Evolutionary conservation across 1,140 invertebrate genomes (phyloP).

Genomic region (Brachionus rotundiformis): DNA sequence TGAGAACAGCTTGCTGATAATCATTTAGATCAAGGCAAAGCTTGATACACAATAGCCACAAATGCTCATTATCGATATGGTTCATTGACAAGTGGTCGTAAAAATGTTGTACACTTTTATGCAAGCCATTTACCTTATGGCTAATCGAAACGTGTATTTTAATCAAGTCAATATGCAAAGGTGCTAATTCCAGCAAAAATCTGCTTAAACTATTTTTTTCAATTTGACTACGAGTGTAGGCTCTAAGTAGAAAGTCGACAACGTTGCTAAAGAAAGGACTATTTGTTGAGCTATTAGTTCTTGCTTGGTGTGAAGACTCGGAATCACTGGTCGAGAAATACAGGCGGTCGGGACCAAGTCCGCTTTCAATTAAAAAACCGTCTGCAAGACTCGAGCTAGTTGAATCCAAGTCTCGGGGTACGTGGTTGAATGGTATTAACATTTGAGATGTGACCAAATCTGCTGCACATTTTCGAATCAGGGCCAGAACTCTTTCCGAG

Average conservation of each 20-base stretch:
- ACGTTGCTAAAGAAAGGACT: slow-evolving; percentile 16
- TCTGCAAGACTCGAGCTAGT: neutral
- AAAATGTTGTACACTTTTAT: slow-evolving; percentile 19
- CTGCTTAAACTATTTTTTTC: slow-evolving; percentile 6
- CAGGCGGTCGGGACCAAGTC: slow-evolving; percentile 1
- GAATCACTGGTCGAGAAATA: slow-evolving; percentile 1
- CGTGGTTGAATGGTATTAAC: slow-evolving; percentile 25
- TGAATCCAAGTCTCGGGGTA: neutral
- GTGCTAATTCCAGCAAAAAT: slow-evolving; percentile 15
- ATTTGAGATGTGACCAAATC: neutral
- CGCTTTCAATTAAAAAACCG: slow-evolving; percentile 7
- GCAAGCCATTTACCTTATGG: slow-evolving; percentile 36
- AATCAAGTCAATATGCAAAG: neutral
- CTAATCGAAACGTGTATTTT: slow-evolving; percentile 14
- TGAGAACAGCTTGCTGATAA: slow-evolving; percentile 38
- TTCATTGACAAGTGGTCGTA: slow-evolving; percentile 45
- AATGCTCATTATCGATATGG: slow-evolving; percentile 17
- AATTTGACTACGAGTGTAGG: neutral
- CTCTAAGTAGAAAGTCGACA: slow-evolving; percentile 9
- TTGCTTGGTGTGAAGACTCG: neutral
- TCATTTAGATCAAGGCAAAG: slow-evolving; percentile 33
- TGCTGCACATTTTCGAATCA: neutral
- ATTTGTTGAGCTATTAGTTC: neutral
- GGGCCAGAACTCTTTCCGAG: neutral
- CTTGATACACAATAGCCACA: slow-evolving; percentile 45